phyloP scores from a whole-genome alignment of 37 sponge, comb jelly and placozoan species.

The Agelas oroides region DNA sequence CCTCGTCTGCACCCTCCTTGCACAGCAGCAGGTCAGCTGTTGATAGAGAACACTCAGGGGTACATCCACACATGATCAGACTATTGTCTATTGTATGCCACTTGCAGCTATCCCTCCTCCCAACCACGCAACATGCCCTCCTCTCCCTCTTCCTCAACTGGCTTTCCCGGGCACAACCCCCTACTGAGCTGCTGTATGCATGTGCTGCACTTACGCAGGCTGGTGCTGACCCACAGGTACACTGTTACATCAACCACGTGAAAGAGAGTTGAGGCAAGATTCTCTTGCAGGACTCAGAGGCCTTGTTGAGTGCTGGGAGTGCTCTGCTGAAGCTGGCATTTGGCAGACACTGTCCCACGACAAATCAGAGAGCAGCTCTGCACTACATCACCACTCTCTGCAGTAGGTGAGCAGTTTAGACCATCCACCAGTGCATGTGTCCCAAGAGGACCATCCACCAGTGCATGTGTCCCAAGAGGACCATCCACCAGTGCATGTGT shows the following conservation, averaged over 20 bases:
- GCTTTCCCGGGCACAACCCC: not conserved
- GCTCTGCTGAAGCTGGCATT: slow-evolving; percentile 14
- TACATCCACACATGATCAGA: too few relatives aligned
- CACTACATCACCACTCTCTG: slow-evolving; percentile 24
- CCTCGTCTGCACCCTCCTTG: slow-evolving; percentile 15
- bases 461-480: too few relatives aligned
- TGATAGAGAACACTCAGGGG: too few relatives aligned
- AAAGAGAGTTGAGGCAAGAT: not conserved
- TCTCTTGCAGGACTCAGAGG: not conserved
- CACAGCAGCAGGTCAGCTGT: slow-evolving; percentile 29
- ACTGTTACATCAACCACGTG: not conserved
- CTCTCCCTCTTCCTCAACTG: slow-evolving; percentile 3
- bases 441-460: too few relatives aligned
- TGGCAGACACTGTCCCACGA: not conserved
- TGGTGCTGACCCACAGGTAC: slow-evolving; percentile 1
- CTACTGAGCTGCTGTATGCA: slow-evolving; percentile 58
- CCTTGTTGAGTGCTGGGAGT: not conserved
- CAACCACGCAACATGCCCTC: not conserved
- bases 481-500: too few relatives aligned
- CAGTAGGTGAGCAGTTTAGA: too few relatives aligned
- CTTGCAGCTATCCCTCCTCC: not conserved
- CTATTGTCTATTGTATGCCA: not conserved
- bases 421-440: too few relatives aligned
- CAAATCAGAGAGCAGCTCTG: slow-evolving; percentile 42
- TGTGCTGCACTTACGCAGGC: slow-evolving; percentile 27